Evolutionary conservation across 2,797 vertebrate species (phyloP), one percentile per base, ranked within the genome.

Genomic region (Amphiprion clarkii): DNA sequence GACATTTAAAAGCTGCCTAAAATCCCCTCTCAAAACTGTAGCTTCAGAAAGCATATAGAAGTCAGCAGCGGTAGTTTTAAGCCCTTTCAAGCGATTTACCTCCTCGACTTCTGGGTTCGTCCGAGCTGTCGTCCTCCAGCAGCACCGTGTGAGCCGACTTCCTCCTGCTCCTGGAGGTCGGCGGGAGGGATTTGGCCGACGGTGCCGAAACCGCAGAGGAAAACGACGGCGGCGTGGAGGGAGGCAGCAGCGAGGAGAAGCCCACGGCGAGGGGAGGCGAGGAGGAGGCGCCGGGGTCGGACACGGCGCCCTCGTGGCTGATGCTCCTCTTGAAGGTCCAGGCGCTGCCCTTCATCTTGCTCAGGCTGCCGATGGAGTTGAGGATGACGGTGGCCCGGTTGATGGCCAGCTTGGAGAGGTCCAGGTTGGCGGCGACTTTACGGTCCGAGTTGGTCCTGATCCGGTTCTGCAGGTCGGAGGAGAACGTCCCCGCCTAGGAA

Each of bases 351-450:
- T 89, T 95, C 91, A 98, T 94, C 88, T 97, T 97, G 74, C 97
- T 98, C 74, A 98, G 94, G 84, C 97, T 98, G 84, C 97, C 97
- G 11, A 98, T 97, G 86, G 97, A 98, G 94, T 94, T 96, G 61
- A 98, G 96, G 84, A 98, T 97, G 84, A 98, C 93, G 0, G 96
- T 97, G 86, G 97, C 88, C 29, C 93, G 90, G 84, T 95, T 95
- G 76, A 95, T 87, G 33, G 95, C 94, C 83, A 95, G 81, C 69
- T 90, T 88, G 23, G 94, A 94, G 71, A 95, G 74, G 93, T 94
- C 94, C 69, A 94, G 87, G 71, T 88, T 90, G 4, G 92, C 66
- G 1, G 89, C 88, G 0, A 71, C 82, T 56, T 93, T 94, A 11
- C 86, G 90, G 51, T 95, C 95, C 71, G 66, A 79, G 55, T 87